Conservation (phyloP, 2,797 vertebrate genomes). For the Tragopan temminckii region DNA sequence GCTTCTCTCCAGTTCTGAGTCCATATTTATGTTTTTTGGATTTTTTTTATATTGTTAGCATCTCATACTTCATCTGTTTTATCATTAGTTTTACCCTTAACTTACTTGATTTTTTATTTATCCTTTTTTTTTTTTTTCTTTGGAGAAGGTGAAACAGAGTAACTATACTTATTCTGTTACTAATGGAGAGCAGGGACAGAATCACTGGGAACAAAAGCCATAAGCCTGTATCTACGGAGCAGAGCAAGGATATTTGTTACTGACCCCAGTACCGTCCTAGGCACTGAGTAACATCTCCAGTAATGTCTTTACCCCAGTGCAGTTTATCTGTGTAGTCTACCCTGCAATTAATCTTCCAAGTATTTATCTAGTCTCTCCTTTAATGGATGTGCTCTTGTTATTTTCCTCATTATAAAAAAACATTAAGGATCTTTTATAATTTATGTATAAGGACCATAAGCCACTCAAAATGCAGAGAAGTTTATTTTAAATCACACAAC, state of each 20-base stretch:
- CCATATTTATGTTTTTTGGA: neutral
- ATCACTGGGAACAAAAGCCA: neutral
- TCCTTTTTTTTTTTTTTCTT: neutral
- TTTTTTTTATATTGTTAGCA: neutral
- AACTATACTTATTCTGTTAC: neutral
- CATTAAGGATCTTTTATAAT: neutral
- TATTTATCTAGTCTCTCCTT: neutral
- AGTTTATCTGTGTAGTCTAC: neutral
- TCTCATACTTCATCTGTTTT: neutral
- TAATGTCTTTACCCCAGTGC: neutral
- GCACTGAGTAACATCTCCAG: neutral
- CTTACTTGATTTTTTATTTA: accelerated
- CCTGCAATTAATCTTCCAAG: neutral
- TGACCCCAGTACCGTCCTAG: neutral
- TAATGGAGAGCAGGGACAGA: neutral
- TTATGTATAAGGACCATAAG: neutral
- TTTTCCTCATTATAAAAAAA: neutral
- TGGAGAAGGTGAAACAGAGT: neutral
- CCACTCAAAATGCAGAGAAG: neutral
- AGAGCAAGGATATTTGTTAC: too few species aligned
- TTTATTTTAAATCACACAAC: neutral
- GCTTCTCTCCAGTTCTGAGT: neutral
- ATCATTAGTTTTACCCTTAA: neutral
- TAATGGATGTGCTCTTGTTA: neutral
- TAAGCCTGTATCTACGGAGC: neutral